Base-by-base conservation (phyloP, 2,113 vertebrate genomes). In the mouse (Mus musculus) region DNA sequence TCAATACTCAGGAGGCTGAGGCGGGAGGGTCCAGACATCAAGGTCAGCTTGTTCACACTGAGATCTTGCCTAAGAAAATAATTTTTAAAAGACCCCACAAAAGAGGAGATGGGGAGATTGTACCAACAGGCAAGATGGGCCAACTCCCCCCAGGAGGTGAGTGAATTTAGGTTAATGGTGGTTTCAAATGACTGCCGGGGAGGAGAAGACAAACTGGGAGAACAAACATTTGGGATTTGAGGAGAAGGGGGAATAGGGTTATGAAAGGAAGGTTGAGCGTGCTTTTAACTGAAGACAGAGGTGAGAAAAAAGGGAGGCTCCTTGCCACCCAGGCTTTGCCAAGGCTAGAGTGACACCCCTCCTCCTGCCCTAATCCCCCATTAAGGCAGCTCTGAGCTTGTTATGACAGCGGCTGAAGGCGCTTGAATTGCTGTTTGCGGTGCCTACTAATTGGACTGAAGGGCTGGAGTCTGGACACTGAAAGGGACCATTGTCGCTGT, bases 381-480 rank as follows among this genome's bases (percentile, higher is more conserved):
- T 91, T 98, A 98, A 98, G 98, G 97, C 98, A 97, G 97, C 97
- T 98, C 98, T 98, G 98, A 98, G 98, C 98, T 98, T 99, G 98
- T 99, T 99, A 98, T 99, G 98, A 99, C 98, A 98, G 98, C 98
- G 88, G 65, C 98, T 97, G 98, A 98, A 98, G 98, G 98, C 98
- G 1, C 97, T 98, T 98, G 97, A 98, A 98, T 98, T 97, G 97
- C 95, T 98, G 97, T 98, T 97, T 97, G 97, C 96, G 69, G 97
- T 98, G 98, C 97, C 98, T 99, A 98, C 98, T 99, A 99, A 99
- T 98, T 98, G 98, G 99, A 97, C 98, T 99, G 98, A 98, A 99
- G 98, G 98, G 98, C 97, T 98, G 97, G 98, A 97, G 98, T 98
- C 98, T 98, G 98, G 98, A 98, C 98, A 95, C 98, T 98, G 98